Evolutionary conservation across 2,113 vertebrate genomes (phyloP).

Genomic region (Chitala chitala): DNA sequence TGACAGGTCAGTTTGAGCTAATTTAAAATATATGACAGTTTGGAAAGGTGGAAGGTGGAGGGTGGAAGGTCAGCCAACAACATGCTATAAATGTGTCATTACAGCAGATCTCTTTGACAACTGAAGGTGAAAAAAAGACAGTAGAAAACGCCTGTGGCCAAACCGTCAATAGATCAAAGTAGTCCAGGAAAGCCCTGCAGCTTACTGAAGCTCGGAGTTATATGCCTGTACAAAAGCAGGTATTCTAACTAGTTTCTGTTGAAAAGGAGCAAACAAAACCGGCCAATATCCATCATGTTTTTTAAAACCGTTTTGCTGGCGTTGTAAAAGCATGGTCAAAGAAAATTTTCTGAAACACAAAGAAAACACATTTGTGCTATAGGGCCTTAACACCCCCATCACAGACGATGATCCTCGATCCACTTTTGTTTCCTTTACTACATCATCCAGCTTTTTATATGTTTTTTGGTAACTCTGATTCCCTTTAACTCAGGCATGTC

Average conservation of each 20-base stretch:
- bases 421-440: too few species aligned
- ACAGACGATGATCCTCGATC: too few species aligned
- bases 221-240: constrained; percentile 25
- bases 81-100: constrained; percentile 49
- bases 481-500: too few species aligned
- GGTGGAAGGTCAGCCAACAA: constrained; percentile 47
- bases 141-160: constrained; percentile 2
- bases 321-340: too few species aligned
- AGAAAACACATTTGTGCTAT: too few species aligned
- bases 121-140: background rate
- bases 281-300: background rate
- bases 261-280: background rate
- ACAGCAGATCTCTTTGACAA: constrained; percentile 45
- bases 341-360: too few species aligned
- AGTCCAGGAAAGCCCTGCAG: constrained; percentile 12
- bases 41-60: constrained; percentile 36
- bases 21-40: constrained; percentile 50
- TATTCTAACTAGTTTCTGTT: constrained; percentile 7
- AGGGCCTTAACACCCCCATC: too few species aligned
- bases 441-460: too few species aligned
- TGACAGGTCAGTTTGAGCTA: constrained; percentile 53
- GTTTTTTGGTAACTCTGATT: too few species aligned
- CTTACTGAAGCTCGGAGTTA: constrained; percentile 30
- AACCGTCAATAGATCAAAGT: constrained; percentile 4
- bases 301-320: too few species aligned